phyloP scores from a whole-genome alignment of 2,797 vertebrate species.

The Meda fulgida region DNA sequence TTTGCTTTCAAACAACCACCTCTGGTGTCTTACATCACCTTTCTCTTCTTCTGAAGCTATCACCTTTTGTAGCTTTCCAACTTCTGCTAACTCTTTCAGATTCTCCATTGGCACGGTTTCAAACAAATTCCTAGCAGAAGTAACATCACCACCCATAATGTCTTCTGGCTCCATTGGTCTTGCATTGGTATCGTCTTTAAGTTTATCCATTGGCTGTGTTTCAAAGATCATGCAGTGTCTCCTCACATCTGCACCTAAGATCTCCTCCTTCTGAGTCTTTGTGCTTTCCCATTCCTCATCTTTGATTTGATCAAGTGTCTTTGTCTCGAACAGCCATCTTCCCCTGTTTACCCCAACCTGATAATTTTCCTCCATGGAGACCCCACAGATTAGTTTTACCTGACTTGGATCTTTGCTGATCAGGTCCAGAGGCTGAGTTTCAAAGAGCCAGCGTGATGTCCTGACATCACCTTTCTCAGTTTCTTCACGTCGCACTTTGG shows the following conservation, averaged over 20 bases:
- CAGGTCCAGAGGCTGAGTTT: conserved; percentile 84
- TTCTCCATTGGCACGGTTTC: conserved; percentile 88
- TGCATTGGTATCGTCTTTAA: conserved; percentile 82
- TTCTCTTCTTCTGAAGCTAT: conserved; percentile 86
- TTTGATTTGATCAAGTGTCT: conserved; percentile 87
- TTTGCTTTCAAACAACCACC: conserved; percentile 90
- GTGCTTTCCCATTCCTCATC: conserved; percentile 82
- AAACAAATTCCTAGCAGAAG: conserved; percentile 85
- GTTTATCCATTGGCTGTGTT: conserved; percentile 85
- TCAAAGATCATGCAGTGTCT: conserved; percentile 90
- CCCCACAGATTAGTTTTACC: conserved; percentile 84
- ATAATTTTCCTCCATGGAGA: conserved; percentile 84
- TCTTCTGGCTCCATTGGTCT: conserved; percentile 74
- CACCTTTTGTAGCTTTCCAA: conserved; percentile 84
- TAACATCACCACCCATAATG: conserved; percentile 89
- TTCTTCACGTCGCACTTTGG: conserved; percentile 85
- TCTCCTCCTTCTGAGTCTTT: conserved; percentile 79
- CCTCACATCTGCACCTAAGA: conserved; percentile 86
- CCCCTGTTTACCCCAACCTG: conserved; percentile 80
- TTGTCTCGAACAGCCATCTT: conserved; percentile 88
- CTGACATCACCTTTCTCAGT: conserved; percentile 86
- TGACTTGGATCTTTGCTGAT: conserved; percentile 83
- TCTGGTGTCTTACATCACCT: conserved; percentile 89
- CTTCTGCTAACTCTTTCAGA: conserved; percentile 84
- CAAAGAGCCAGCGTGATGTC: conserved; percentile 86